Percentiles rank a stretch among this genome's conserved stretches.
These are phyloP conservation scores for Sinocyclocheilus maitianheensis DNA, from an alignment of 2,113 vertebrate species.

Conservation along the genomic window DNA sequence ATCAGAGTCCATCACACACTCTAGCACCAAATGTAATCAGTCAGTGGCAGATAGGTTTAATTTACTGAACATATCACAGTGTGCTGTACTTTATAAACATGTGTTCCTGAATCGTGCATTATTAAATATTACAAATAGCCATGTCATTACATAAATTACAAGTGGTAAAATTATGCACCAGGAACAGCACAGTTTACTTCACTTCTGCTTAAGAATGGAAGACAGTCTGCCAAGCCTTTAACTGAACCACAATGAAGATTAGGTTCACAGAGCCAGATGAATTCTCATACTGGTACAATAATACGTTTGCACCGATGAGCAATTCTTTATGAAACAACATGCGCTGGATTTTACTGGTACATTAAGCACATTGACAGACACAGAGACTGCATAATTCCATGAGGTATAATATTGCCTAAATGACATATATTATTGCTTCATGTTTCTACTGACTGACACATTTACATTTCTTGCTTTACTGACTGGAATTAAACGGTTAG, in stretches of 20 bases:
- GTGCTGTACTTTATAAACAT: slow-evolving; percentile 20
- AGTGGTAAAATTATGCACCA: slow-evolving; percentile 31
- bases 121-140: background rate
- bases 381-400: slow-evolving; percentile 30
- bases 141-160: slow-evolving; percentile 8
- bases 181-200: background rate
- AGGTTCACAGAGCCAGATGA: background rate
- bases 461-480: slow-evolving; percentile 32
- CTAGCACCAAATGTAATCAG: background rate
- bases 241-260: background rate
- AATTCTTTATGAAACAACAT: slow-evolving; percentile 23
- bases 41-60: slow-evolving; percentile 3
- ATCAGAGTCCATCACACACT: background rate
- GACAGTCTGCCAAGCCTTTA: slow-evolving; percentile 26
- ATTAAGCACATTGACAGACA: slow-evolving; percentile 23
- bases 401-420: slow-evolving; percentile 30
- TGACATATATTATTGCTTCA: slow-evolving; percentile 13
- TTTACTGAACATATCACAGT: slow-evolving; percentile 13
- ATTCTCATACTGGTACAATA: slow-evolving; percentile 2
- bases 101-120: background rate
- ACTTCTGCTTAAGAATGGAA: slow-evolving; percentile 37
- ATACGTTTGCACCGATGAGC: background rate
- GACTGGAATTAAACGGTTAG: slow-evolving; percentile 11
- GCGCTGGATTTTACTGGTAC: slow-evolving; percentile 19
- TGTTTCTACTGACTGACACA: slow-evolving; percentile 23